A percentile compares a stretch with the other conserved stretches of the same genome.
These are phyloP conservation scores for Glyptemys insculpta DNA, from an alignment of 2,797 vertebrate genomes.

Conservation along the genomic window DNA sequence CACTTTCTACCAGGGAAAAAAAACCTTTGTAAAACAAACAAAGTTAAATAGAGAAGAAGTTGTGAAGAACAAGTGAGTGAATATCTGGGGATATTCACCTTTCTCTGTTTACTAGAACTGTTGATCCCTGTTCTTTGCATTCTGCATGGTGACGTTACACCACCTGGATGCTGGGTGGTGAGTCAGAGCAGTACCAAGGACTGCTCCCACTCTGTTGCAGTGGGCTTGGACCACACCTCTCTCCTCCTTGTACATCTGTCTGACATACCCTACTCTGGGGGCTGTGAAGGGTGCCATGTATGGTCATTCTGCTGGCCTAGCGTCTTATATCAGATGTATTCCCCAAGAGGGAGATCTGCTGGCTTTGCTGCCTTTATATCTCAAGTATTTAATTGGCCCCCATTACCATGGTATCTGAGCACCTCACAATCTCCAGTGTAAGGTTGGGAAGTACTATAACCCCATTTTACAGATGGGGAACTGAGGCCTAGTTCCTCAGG, in stretches of 20 bases:
- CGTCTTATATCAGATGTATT: neutral
- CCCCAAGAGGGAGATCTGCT: neutral
- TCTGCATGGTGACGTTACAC: neutral
- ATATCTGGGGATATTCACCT: neutral
- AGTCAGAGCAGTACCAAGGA: neutral
- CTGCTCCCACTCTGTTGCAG: neutral
- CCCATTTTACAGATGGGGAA: neutral
- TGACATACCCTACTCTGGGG: neutral
- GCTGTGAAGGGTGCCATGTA: neutral
- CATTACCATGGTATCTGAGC: neutral
- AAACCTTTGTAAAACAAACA: neutral
- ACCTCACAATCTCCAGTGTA: fast-evolving
- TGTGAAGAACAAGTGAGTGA: neutral
- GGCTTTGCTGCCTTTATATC: neutral
- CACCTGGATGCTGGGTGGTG: neutral
- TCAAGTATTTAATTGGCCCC: neutral
- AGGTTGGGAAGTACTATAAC: neutral
- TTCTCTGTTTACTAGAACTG: neutral
- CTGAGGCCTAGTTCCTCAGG: neutral
- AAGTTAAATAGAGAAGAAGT: neutral
- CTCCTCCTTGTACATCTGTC: neutral
- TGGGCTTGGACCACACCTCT: neutral
- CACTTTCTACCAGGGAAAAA: neutral
- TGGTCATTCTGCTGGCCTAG: neutral
- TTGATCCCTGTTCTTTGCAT: neutral